A percentile compares a stretch with the other conserved stretches of the same genome.
Evolutionary conservation across 2,797 vertebrate genomes (phyloP).

Genomic region (Mycteria americana): DNA sequence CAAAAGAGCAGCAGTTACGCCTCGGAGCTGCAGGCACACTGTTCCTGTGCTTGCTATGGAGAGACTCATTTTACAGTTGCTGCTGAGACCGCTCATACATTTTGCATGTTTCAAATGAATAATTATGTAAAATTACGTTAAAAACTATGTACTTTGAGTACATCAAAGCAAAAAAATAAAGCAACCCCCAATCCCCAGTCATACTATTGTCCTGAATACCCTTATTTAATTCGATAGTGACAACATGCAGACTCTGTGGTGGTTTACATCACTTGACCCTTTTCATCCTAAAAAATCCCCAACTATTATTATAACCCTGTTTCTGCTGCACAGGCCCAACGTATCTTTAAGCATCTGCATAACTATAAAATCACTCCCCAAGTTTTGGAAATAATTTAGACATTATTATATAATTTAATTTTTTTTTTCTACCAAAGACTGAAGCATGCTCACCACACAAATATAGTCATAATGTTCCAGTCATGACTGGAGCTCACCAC

Average conservation of each 20-base stretch:
- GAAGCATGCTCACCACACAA: neutral
- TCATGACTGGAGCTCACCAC: neutral
- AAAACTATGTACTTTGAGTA: neutral
- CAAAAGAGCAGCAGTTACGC: neutral
- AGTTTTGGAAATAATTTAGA: constrained; percentile 10
- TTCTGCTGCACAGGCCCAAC: neutral
- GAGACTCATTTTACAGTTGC: neutral
- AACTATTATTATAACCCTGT: neutral
- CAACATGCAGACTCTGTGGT: neutral
- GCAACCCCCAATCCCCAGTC: neutral
- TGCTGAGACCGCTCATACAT: neutral
- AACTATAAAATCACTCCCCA: neutral
- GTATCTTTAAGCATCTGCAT: neutral
- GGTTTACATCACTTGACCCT: neutral
- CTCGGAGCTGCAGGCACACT: neutral
- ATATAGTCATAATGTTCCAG: neutral
- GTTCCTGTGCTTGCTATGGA: neutral
- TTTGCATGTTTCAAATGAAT: neutral
- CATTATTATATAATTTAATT: neutral
- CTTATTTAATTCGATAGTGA: neutral
- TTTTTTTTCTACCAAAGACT: neutral
- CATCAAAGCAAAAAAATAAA: neutral
- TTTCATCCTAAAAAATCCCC: neutral
- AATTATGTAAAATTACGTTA: neutral
- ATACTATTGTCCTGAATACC: neutral